Conservation (phyloP, 2,888 invertebrate genomes). For the Ypsolopha scabrella region DNA sequence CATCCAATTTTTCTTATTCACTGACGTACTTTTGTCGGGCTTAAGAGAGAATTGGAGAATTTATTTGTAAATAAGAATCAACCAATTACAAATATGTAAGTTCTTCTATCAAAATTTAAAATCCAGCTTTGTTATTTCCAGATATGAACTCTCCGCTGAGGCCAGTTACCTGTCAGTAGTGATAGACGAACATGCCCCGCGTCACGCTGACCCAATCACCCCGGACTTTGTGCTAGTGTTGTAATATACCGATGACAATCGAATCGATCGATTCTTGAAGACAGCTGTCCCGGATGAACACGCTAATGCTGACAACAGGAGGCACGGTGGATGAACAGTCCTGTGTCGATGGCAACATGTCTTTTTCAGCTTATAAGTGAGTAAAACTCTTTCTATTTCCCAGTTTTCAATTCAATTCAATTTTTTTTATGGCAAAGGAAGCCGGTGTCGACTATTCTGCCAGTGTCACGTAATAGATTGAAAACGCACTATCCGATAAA, state of each 20-base stretch:
- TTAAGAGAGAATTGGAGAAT: too few relatives aligned
- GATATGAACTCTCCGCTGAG: conserved; percentile 20
- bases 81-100: too few relatives aligned
- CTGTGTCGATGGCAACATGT: conserved; percentile 58
- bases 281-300: conserved; percentile 44
- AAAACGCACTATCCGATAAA: too few relatives aligned
- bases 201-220: conserved; percentile 34
- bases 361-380: conserved; percentile 62
- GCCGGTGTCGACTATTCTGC: too few relatives aligned
- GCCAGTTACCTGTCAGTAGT: conserved; percentile 27
- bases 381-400: conserved; percentile 15
- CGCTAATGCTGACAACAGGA: conserved; percentile 61
- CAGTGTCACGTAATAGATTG: too few relatives aligned
- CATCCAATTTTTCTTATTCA: too few relatives aligned
- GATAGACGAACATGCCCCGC: conserved; percentile 42
- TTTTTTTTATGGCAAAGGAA: too few relatives aligned
- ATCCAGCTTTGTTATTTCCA: conserved; percentile 21
- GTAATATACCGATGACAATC: conserved; percentile 18
- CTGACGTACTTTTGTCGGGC: too few relatives aligned
- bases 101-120: not conserved
- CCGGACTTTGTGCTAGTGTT: conserved; percentile 40
- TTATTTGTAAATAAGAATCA: too few relatives aligned
- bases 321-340: conserved; percentile 55
- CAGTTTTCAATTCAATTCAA: too few relatives aligned
- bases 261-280: conserved; percentile 17